These are phyloP conservation scores for Anthonomus grandis DNA, from an alignment of 1,140 invertebrate genomes.

Conservation along the genomic window DNA sequence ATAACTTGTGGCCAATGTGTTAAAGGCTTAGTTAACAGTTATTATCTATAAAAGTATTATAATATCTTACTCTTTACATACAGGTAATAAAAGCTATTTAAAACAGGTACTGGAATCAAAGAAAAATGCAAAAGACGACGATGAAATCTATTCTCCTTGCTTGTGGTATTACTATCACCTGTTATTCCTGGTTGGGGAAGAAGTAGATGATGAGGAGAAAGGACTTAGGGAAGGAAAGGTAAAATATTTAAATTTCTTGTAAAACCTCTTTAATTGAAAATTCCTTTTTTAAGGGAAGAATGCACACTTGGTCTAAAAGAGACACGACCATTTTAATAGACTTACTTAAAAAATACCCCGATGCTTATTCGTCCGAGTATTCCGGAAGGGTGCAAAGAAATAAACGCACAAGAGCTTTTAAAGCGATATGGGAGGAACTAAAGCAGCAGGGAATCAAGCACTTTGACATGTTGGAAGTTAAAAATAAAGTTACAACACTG, in stretches of 20 bases:
- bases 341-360: constrained; percentile 27
- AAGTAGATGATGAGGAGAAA: constrained; percentile 11
- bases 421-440: constrained; percentile 22
- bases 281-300: constrained; percentile 9
- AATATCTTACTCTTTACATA: no score
- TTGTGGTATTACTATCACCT: constrained; percentile 36
- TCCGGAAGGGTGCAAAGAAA: constrained; percentile 1
- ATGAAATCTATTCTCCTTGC: constrained; percentile 29
- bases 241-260: not conserved
- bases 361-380: constrained; percentile 14
- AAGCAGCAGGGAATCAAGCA: constrained; percentile 22
- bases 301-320: constrained; percentile 27
- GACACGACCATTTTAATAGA: constrained; percentile 24
- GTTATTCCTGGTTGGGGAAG: constrained; percentile 28
- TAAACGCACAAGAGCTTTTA: constrained; percentile 23
- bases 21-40: no score
- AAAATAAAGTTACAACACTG: constrained; percentile 27
- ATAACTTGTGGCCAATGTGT: no score
- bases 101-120: constrained; percentile 16
- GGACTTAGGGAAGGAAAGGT: no score
- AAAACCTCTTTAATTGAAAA: constrained; percentile 5
- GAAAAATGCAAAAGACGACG: constrained; percentile 1
- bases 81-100: no score
- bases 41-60: no score
- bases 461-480: constrained; percentile 24